Percentiles rank a stretch among this genome's conserved stretches.
phyloP scores from a whole-genome alignment of 2,113 vertebrate genomes.

The Calypte anna region DNA sequence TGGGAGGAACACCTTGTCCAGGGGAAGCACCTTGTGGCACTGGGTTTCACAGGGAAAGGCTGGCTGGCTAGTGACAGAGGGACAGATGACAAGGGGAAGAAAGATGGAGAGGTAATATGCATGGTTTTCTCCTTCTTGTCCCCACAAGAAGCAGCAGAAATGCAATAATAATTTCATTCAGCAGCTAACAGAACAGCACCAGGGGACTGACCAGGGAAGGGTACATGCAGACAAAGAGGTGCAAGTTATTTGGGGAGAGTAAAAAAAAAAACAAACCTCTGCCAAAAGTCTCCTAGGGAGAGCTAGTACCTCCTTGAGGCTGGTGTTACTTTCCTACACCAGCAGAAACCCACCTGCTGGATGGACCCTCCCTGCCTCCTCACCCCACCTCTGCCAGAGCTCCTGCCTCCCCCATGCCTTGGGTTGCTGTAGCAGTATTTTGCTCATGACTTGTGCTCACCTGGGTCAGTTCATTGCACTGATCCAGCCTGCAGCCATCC shows the following conservation, averaged over 20 bases:
- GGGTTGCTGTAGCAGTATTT: accelerated
- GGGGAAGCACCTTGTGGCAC: neutral
- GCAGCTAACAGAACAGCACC: neutral
- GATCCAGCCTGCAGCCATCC: neutral
- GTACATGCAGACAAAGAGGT: neutral
- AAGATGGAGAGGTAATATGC: neutral
- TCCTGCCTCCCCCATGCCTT: accelerated
- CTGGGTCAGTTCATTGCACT: neutral
- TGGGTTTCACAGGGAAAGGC: neutral
- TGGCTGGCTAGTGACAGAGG: neutral
- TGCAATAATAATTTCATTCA: accelerated
- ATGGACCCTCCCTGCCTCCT: accelerated
- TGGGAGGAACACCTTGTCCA: neutral
- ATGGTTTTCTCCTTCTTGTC: neutral
- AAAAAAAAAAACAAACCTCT: neutral
- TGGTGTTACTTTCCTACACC: neutral
- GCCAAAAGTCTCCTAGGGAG: neutral
- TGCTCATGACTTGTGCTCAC: accelerated
- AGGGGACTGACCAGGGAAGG: accelerated
- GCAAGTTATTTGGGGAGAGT: neutral
- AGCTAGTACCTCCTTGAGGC: too few relatives aligned
- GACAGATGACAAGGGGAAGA: too few relatives aligned
- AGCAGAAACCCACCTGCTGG: neutral
- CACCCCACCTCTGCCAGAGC: accelerated
- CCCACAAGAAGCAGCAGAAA: neutral